Evolutionary conservation across 2,113 vertebrate genomes (phyloP).

Genomic region (Phalacrocorax pelagicus): DNA sequence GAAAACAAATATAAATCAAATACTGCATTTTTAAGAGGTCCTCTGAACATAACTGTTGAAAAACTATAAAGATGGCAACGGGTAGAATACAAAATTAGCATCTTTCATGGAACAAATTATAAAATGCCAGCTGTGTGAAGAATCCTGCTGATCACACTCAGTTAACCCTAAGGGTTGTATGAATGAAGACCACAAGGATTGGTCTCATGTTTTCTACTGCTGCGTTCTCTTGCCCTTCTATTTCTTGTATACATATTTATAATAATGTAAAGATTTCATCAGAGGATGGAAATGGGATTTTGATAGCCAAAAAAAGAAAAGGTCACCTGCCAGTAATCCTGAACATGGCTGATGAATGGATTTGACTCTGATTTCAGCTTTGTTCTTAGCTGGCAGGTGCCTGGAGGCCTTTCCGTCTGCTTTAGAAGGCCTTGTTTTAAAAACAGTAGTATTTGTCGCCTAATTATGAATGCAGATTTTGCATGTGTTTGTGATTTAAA

Average conservation of each 20-base stretch:
- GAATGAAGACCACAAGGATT: neutral
- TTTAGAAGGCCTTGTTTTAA: constrained; percentile 10
- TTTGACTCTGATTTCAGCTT: constrained; percentile 38
- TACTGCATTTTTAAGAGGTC: neutral
- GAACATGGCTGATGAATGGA: neutral
- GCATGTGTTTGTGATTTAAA: constrained; percentile 57
- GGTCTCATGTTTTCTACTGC: neutral
- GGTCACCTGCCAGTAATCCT: constrained; percentile 9
- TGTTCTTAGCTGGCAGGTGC: constrained; percentile 50
- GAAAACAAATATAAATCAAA: neutral
- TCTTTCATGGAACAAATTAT: neutral
- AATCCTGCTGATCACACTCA: neutral
- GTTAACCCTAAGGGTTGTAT: neutral
- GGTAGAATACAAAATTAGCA: neutral
- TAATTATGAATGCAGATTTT: constrained; percentile 56
- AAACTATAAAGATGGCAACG: neutral
- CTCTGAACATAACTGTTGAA: neutral
- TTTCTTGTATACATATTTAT: neutral
- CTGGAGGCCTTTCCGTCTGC: constrained; percentile 43
- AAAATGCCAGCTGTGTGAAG: neutral
- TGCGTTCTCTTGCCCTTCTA: neutral
- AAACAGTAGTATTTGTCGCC: constrained; percentile 39
- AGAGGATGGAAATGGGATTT: neutral
- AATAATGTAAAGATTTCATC: neutral
- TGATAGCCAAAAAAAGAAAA: neutral